A percentile compares a stretch with the other conserved stretches of the same genome.
Evolutionary conservation across 2,888 invertebrate genomes (phyloP).

Genomic region (Lasioglossum calceatum): DNA sequence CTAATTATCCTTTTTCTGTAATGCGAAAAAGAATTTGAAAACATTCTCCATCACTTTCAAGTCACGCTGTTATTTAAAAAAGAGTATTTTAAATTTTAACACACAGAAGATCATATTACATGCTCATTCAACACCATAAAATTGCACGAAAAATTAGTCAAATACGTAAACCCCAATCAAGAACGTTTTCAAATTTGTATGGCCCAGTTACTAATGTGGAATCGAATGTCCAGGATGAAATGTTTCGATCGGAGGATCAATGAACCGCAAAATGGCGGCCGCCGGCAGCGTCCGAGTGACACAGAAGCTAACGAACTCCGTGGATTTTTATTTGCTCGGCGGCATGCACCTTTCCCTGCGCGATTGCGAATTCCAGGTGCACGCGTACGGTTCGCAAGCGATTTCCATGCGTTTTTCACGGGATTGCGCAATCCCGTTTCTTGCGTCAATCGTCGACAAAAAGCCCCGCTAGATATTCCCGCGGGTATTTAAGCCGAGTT

Average conservation of each 20-base stretch:
- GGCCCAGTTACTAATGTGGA: background rate
- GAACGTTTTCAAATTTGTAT: background rate
- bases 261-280: slow-evolving; percentile 1
- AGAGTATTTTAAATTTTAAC: no score
- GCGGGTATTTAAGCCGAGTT: slow-evolving; percentile 27
- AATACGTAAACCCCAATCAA: background rate
- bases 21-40: background rate
- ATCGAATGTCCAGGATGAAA: background rate
- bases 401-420: slow-evolving; percentile 50
- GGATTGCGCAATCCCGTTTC: slow-evolving; percentile 33
- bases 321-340: slow-evolving; percentile 12
- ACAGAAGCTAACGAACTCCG: slow-evolving; percentile 17
- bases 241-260: background rate
- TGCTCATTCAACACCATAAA: background rate
- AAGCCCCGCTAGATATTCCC: slow-evolving; percentile 35
- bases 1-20: background rate
- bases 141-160: background rate
- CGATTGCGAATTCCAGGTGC: slow-evolving; percentile 42
- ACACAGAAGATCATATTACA: no score
- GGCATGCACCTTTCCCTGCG: slow-evolving; percentile 49
- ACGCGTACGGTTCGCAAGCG: slow-evolving; percentile 27
- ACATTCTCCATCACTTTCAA: background rate
- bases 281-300: slow-evolving; percentile 12
- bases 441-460: slow-evolving; percentile 18
- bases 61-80: no score